phyloP scores from a whole-genome alignment of 2,797 vertebrate species.

The Lepus oiostolus region DNA sequence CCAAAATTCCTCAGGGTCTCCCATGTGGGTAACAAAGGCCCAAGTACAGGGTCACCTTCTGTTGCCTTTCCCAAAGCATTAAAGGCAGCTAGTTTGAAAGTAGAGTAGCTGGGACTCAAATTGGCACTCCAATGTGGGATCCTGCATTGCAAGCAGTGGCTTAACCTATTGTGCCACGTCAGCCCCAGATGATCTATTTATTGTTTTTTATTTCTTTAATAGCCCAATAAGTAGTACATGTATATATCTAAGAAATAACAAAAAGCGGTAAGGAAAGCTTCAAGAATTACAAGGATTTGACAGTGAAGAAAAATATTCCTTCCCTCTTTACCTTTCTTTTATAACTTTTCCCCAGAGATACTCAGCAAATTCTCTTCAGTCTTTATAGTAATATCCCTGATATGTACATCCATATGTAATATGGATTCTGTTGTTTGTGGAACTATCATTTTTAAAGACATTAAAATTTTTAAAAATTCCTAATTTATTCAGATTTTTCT shows the following conservation, averaged over 20 bases:
- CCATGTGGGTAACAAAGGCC: too few relatives aligned
- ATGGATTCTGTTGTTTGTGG: background rate
- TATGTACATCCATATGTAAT: background rate
- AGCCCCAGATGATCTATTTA: background rate
- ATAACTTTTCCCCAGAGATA: background rate
- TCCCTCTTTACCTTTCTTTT: background rate
- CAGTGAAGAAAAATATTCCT: background rate
- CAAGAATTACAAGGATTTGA: background rate
- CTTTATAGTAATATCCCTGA: background rate
- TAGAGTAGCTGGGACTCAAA: too few relatives aligned
- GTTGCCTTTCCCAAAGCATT: too few relatives aligned
- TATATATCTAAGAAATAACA: background rate
- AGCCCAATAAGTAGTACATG: background rate
- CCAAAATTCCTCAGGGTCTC: too few relatives aligned
- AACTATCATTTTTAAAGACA: background rate
- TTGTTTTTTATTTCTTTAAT: background rate
- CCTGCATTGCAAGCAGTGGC: too few relatives aligned
- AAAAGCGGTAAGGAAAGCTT: background rate
- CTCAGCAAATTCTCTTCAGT: background rate
- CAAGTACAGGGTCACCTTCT: too few relatives aligned
- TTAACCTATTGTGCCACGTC: too few relatives aligned
- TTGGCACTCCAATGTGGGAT: too few relatives aligned
- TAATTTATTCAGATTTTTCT: slow-evolving; percentile 6
- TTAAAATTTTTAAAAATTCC: background rate
- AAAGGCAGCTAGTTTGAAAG: too few relatives aligned